Conservation (phyloP, 53 echinoderm and acorn worm species). For the Mesocentrotus franciscanus region DNA sequence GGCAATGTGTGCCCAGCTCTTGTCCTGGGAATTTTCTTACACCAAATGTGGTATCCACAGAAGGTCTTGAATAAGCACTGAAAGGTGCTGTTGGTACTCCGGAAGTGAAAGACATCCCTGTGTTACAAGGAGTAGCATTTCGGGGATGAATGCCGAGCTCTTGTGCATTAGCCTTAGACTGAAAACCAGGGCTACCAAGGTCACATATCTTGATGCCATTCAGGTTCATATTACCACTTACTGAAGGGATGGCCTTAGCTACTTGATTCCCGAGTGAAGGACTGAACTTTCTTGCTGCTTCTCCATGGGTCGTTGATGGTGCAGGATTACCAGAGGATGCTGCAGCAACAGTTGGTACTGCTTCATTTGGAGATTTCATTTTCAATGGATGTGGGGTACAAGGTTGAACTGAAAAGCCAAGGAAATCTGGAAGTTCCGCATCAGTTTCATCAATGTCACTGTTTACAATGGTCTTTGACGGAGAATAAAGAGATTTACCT, state of each 20-base stretch:
- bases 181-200: not conserved
- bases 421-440: not conserved
- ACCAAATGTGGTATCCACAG: not conserved
- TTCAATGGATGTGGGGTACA: not conserved
- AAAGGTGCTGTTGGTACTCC: not conserved
- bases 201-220: not conserved
- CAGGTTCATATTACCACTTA: not conserved
- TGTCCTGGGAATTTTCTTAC: not conserved
- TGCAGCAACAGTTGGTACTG: not conserved
- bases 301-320: not conserved
- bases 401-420: not conserved
- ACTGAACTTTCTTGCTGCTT: not conserved
- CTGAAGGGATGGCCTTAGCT: not conserved
- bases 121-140: not conserved
- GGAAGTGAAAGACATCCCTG: not conserved
- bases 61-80: not conserved
- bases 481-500: not conserved
- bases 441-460: not conserved
- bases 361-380: not conserved
- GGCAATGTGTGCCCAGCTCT: not conserved
- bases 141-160: not conserved
- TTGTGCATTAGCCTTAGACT: not conserved
- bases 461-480: not conserved
- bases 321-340: not conserved
- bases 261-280: not conserved